phyloP scores from a whole-genome alignment of 2,888 invertebrate genomes.

The Abrostola triplasia region DNA sequence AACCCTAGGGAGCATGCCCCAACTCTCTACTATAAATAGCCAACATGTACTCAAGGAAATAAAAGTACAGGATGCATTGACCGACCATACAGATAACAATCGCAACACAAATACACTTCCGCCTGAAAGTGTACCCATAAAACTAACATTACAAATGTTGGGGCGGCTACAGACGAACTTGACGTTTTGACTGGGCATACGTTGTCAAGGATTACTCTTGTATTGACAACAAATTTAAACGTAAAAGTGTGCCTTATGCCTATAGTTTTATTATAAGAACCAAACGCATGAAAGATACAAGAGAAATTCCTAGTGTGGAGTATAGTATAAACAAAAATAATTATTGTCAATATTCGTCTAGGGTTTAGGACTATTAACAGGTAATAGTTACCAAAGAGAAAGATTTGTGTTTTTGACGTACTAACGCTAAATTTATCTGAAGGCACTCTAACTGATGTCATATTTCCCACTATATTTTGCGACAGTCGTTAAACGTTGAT shows the following conservation, averaged over 20 bases:
- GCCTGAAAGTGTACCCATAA: constrained; percentile 55
- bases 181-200: background rate
- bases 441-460: constrained; percentile 65
- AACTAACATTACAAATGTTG: constrained; percentile 63
- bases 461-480: constrained; percentile 70
- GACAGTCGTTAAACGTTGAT: constrained; percentile 66
- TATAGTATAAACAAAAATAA: too few relatives aligned
- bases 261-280: too few relatives aligned
- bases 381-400: too few relatives aligned
- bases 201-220: too few relatives aligned
- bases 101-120: constrained; percentile 26
- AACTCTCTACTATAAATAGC: constrained; percentile 7
- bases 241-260: too few relatives aligned
- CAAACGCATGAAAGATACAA: too few relatives aligned
- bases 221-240: too few relatives aligned
- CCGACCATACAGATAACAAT: constrained; percentile 53
- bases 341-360: too few relatives aligned
- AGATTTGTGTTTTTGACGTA: too few relatives aligned
- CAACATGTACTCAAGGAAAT: constrained; percentile 26
- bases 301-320: too few relatives aligned
- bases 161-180: background rate
- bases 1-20: background rate
- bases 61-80: constrained; percentile 38
- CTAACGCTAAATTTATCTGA: background rate
- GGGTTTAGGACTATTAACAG: too few relatives aligned